Evolutionary conservation across 2,797 vertebrate genomes (phyloP).

Genomic region (Sebastes dallii): DNA sequence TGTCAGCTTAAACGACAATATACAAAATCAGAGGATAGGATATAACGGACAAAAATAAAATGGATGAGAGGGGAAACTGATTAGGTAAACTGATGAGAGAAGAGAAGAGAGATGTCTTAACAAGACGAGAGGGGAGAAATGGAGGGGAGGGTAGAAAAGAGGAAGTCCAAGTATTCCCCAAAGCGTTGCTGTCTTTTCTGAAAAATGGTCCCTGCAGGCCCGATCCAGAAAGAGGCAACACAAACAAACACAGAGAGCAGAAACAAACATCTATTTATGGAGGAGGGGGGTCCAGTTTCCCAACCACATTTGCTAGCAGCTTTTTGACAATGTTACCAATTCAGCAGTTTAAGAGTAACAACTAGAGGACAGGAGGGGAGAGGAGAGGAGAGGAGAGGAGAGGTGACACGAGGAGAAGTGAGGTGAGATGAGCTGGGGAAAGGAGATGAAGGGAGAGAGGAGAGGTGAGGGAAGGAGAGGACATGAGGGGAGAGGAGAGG

Average conservation of each 20-base stretch:
- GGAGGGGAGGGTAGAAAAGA: conserved; percentile 6
- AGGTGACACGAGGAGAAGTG: rapidly evolving
- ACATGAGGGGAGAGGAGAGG: too few species aligned
- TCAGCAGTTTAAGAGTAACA: conserved; percentile 75
- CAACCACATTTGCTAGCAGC: conserved; percentile 57
- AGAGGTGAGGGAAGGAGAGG: too few species aligned
- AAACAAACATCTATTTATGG: conserved; percentile 82
- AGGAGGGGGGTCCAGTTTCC: conserved; percentile 74
- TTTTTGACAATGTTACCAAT: conserved; percentile 71
- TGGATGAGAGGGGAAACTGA: not conserved
- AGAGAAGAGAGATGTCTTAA: not conserved
- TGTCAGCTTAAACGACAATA: not conserved
- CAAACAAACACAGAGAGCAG: conserved; percentile 77
- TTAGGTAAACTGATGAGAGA: not conserved
- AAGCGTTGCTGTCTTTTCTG: conserved; percentile 70
- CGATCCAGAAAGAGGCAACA: conserved; percentile 71
- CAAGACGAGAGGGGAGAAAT: not conserved
- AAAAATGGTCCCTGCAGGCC: conserved; percentile 77
- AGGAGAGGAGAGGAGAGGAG: not conserved
- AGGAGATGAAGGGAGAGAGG: too few species aligned
- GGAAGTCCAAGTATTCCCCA: conserved; percentile 61
- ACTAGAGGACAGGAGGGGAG: conserved; percentile 5
- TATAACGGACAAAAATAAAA: not conserved
- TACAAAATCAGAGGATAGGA: not conserved
- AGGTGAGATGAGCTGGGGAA: too few species aligned